Percentiles rank a stretch among this genome's conserved stretches.
Conservation (phyloP, 2,888 invertebrate species). For the Nipponacmea schrenckii region DNA sequence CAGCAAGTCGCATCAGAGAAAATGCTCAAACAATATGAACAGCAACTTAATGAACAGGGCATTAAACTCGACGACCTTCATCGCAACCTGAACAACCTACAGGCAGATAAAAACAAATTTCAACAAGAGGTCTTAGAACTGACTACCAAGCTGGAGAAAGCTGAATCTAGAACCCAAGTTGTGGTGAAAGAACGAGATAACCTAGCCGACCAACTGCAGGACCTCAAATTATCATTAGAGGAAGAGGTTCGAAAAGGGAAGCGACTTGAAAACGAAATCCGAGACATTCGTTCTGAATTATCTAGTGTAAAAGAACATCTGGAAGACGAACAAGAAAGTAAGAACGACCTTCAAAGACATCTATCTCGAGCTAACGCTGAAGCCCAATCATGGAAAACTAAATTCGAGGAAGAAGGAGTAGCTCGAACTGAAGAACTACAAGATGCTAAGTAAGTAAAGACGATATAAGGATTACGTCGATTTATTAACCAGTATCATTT, state of each 20-base stretch:
- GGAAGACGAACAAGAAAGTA: background rate
- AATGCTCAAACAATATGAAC: background rate
- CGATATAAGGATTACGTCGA: too few relatives aligned
- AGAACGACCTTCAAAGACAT: background rate
- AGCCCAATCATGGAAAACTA: background rate
- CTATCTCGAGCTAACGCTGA: background rate
- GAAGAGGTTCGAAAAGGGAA: background rate
- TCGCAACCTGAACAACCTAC: background rate
- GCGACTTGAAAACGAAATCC: background rate
- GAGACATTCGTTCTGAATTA: background rate
- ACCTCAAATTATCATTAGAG: background rate
- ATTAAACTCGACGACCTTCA: background rate
- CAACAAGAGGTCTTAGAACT: constrained; percentile 1
- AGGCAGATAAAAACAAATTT: background rate
- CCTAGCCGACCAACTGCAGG: background rate
- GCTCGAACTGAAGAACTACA: constrained; percentile 1
- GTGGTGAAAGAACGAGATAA: background rate
- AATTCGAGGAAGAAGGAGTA: background rate
- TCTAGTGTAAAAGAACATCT: background rate
- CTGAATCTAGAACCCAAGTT: background rate
- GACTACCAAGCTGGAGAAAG: constrained; percentile 3
- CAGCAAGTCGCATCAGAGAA: background rate
- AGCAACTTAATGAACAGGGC: background rate
- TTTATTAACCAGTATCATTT: too few relatives aligned
- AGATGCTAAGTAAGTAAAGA: background rate